phyloP scores from a whole-genome alignment of 2,797 vertebrate genomes.

The Leptatherina wallacei region DNA sequence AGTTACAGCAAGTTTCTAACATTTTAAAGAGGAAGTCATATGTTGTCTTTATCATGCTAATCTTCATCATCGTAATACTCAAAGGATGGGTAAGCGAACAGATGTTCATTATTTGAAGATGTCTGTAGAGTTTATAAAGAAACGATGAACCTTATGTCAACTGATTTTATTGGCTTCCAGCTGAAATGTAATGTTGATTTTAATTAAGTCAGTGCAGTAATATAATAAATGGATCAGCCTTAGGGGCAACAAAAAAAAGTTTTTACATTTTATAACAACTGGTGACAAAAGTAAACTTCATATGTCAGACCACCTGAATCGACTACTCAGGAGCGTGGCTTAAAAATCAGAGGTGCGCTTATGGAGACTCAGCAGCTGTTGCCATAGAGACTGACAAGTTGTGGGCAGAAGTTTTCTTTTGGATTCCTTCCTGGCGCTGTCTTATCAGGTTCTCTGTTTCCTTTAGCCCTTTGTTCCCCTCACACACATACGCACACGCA shows the following conservation, averaged over 20 bases:
- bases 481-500: conserved; percentile 16
- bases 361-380: conserved; percentile 70
- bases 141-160: neutral
- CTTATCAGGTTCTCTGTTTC: conserved; percentile 41
- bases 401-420: conserved; percentile 68
- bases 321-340: conserved; percentile 35
- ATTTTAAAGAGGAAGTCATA: neutral
- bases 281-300: conserved; percentile 18
- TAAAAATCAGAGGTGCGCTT: conserved; percentile 44
- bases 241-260: neutral
- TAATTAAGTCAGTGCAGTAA: neutral
- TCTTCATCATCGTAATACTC: neutral
- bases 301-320: conserved; percentile 30
- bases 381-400: conserved; percentile 78
- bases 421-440: conserved; percentile 47
- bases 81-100: neutral
- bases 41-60: neutral
- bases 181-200: neutral
- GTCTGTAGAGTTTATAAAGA: neutral
- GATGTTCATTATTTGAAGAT: neutral
- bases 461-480: conserved; percentile 40
- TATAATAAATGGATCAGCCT: neutral
- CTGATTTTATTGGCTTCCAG: neutral
- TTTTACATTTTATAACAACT: conserved; percentile 14
- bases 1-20: neutral